Conservation (phyloP, 2,797 vertebrate species). For the Enteromius radiatus region DNA sequence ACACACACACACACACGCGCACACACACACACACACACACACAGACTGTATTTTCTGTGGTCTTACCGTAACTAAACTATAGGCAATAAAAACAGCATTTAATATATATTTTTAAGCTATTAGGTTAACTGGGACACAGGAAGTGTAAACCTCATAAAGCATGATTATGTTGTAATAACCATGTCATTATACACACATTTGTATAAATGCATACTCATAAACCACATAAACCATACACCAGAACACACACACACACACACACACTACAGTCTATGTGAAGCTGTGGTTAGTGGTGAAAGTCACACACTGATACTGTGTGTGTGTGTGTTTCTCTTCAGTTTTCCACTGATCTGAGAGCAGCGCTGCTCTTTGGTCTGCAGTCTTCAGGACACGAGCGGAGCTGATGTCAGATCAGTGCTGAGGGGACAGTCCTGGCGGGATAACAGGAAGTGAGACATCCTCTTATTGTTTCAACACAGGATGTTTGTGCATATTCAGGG, state of each 20-base stretch:
- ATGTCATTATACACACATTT: not conserved
- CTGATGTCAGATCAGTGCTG: constrained; percentile 64
- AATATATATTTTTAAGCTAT: not conserved
- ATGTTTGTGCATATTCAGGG: constrained; percentile 53
- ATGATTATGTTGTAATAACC: constrained; percentile 1
- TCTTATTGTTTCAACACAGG: constrained; percentile 61
- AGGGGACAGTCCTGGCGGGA: constrained; percentile 36
- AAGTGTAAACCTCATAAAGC: not conserved
- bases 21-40: too few species aligned
- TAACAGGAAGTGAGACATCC: constrained; percentile 56
- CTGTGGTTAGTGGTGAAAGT: not conserved
- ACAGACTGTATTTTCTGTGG: too few species aligned
- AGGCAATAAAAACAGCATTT: not conserved
- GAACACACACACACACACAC: not conserved
- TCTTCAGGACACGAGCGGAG: not conserved
- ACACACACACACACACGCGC: too few species aligned
- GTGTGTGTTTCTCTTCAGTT: not conserved
- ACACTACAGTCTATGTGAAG: constrained; percentile 58
- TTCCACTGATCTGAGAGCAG: not conserved
- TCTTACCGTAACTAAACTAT: not conserved
- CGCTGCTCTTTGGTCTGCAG: not conserved
- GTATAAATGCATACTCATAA: not conserved
- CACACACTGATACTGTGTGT: not conserved
- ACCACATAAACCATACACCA: not conserved
- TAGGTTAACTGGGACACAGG: not conserved